Evolutionary conservation across 2,113 vertebrate species (phyloP).

Genomic region (Hassar affinis): DNA sequence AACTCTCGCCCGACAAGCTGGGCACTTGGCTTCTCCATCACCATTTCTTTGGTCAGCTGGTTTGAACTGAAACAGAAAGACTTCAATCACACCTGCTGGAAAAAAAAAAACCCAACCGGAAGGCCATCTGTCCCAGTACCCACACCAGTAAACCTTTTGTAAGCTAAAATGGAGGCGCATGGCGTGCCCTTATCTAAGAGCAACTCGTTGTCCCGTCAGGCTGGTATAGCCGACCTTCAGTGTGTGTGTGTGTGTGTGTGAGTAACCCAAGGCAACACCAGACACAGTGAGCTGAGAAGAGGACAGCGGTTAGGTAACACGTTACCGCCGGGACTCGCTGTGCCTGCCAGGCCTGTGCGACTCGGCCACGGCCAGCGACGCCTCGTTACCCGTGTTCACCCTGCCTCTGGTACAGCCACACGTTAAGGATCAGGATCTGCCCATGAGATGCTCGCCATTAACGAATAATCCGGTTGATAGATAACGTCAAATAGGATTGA

Average conservation of each 20-base stretch:
- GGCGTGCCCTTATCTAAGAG: not conserved
- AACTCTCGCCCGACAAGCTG: conserved; percentile 99
- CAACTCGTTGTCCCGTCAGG: not conserved
- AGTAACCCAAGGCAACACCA: not conserved
- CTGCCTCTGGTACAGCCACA: not conserved
- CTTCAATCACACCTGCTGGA: conserved; percentile 47
- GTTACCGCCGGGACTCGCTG: not conserved
- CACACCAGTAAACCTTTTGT: conserved; percentile 38
- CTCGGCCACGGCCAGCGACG: not conserved
- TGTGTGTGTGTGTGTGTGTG: not conserved
- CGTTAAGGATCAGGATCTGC: not conserved
- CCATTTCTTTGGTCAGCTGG: conserved; percentile 99
- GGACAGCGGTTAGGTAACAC: not conserved
- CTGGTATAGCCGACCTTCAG: not conserved
- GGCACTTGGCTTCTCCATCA: conserved; percentile 99
- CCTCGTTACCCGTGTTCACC: not conserved
- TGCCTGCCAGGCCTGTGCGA: conserved; percentile 17
- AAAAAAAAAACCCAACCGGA: not conserved
- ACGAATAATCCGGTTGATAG: not conserved
- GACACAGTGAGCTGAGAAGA: not conserved
- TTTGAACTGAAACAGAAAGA: conserved; percentile 61
- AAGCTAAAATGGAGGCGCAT: conserved; percentile 3
- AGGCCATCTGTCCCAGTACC: conserved; percentile 46
- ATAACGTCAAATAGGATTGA: not conserved
- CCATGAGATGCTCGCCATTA: not conserved